Evolutionary conservation across 2,888 invertebrate species (phyloP).

Genomic region (Erynnis tages): DNA sequence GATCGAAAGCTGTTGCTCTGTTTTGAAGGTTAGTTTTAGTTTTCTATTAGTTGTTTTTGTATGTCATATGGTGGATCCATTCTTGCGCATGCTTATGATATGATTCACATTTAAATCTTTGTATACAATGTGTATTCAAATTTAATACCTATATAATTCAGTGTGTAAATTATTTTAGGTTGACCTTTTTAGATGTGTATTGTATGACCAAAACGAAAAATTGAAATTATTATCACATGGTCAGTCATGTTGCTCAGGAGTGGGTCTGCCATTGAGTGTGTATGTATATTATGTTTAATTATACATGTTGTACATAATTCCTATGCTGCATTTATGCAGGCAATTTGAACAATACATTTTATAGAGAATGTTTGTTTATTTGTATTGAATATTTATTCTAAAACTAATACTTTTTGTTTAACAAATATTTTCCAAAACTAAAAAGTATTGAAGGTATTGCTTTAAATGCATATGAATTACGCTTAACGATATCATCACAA

Average conservation of each 20-base stretch:
- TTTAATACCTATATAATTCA: too few relatives aligned
- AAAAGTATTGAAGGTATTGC: conserved; percentile 43
- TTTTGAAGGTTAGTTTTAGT: conserved; percentile 45
- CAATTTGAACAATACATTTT: conserved; percentile 42
- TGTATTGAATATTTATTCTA: conserved; percentile 3
- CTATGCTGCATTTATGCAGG: conserved; percentile 13
- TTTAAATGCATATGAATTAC: conserved; percentile 37
- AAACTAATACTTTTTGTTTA: not conserved
- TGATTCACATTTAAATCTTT: too few relatives aligned
- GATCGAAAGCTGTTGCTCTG: conserved; percentile 44
- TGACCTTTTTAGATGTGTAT: too few relatives aligned
- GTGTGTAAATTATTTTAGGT: too few relatives aligned
- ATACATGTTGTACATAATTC: conserved; percentile 36
- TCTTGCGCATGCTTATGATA: too few relatives aligned
- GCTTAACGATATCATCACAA: conserved; percentile 43
- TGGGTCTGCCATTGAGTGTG: too few relatives aligned
- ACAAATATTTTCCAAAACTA: not conserved
- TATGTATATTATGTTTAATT: conserved; percentile 27
- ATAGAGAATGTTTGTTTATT: conserved; percentile 30
- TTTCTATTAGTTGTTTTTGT: conserved; percentile 32
- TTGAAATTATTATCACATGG: too few relatives aligned
- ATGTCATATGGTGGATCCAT: too few relatives aligned
- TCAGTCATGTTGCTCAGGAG: too few relatives aligned
- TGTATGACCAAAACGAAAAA: too few relatives aligned
- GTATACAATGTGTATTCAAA: too few relatives aligned